These are phyloP conservation scores for Agrenia bidenticulata DNA, from an alignment of 2,888 invertebrate genomes.

Conservation along the genomic window DNA sequence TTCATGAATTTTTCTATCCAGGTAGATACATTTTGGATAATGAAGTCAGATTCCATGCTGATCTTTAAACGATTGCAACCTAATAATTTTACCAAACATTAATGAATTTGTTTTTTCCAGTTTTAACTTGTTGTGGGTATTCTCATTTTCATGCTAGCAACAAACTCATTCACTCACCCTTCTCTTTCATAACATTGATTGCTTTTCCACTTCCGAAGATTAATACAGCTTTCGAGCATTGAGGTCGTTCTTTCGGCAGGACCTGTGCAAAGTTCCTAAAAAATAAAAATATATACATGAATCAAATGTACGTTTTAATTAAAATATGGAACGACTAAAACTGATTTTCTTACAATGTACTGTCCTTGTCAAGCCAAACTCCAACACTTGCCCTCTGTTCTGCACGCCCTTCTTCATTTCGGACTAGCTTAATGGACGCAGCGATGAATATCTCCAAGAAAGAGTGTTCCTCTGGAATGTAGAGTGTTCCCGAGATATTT, in stretches of 20 bases:
- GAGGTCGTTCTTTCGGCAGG: slow-evolving; percentile 15
- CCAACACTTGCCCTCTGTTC: slow-evolving; percentile 29
- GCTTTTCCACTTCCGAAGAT: slow-evolving; percentile 27
- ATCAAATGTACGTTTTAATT: not conserved
- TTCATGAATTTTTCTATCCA: slow-evolving; percentile 29
- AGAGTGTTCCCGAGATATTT: not conserved
- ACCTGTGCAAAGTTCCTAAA: slow-evolving; percentile 32
- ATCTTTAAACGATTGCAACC: slow-evolving; percentile 27
- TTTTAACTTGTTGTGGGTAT: too few relatives aligned
- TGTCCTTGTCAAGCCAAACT: slow-evolving; percentile 32
- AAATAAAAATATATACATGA: slow-evolving; percentile 13
- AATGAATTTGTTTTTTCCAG: too few relatives aligned
- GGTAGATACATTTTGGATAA: slow-evolving; percentile 24
- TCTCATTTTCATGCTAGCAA: too few relatives aligned
- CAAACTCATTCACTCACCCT: slow-evolving; percentile 33
- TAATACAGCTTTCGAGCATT: slow-evolving; percentile 26
- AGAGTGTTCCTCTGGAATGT: slow-evolving; percentile 5
- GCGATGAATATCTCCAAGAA: slow-evolving; percentile 25
- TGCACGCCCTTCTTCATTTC: not conserved
- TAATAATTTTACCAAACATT: too few relatives aligned
- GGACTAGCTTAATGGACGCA: slow-evolving; percentile 5
- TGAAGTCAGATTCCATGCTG: slow-evolving; percentile 27
- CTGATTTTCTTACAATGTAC: slow-evolving; percentile 7
- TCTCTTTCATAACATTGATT: slow-evolving; percentile 22
- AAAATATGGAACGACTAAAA: not conserved